Conservation (phyloP, 30 jellyfish, hydroid and myxozoan species). For the Euphysa ruthae region DNA sequence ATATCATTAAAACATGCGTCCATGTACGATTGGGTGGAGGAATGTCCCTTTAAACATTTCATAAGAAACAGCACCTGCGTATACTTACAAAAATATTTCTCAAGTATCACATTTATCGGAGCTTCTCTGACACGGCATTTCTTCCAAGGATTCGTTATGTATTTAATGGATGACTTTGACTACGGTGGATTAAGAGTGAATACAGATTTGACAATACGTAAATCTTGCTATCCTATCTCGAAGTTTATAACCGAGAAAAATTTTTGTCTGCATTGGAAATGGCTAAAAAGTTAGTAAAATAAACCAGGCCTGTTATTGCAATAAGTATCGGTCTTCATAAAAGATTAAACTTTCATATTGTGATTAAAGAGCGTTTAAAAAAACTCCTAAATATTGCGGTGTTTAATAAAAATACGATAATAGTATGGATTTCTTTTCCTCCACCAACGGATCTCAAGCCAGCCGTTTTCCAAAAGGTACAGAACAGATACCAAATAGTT, state of each 20-base stretch:
- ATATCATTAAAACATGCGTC: no score
- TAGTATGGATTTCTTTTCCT: conserved; percentile 84
- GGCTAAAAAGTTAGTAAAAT: conserved; percentile 36
- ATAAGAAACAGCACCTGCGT: conserved; percentile 41
- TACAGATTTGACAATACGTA: conserved; percentile 28
- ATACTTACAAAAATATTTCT: conserved; percentile 29
- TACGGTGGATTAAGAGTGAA: conserved; percentile 61
- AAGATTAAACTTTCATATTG: conserved; percentile 51
- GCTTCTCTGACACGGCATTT: conserved; percentile 86
- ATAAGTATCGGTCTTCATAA: conserved; percentile 90
- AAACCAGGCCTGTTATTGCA: conserved; percentile 52
- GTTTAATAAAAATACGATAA: neutral
- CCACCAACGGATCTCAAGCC: conserved; percentile 86
- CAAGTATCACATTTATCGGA: conserved; percentile 79
- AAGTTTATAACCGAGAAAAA: no score
- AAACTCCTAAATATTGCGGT: conserved; percentile 49
- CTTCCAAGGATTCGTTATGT: conserved; percentile 52
- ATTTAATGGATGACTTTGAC: conserved; percentile 44
- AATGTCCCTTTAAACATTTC: conserved; percentile 4
- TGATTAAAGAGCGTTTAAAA: conserved; percentile 58
- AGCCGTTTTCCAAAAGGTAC: conserved; percentile 42
- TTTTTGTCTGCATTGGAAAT: no score
- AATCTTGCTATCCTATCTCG: conserved; percentile 67
- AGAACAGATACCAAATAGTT: conserved; percentile 44
- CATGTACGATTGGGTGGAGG: no score